Conservation (phyloP, 2,797 vertebrate genomes). For the Melanotaenia trifasciata region DNA sequence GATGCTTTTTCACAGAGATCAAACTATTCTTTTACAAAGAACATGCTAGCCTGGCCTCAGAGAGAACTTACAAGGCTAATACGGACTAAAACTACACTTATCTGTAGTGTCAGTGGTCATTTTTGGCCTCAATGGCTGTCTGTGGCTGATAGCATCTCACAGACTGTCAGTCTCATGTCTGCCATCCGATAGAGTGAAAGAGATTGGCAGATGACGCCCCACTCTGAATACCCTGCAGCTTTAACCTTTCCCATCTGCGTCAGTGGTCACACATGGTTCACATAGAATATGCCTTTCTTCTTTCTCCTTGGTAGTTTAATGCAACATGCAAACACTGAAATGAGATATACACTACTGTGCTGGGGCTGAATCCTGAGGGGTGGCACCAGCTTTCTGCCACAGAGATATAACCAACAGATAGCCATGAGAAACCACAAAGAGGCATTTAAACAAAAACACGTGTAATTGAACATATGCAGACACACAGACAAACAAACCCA, state of each 20-base stretch:
- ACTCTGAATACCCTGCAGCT: constrained; percentile 54
- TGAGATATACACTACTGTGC: constrained; percentile 74
- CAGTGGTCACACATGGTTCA: constrained; percentile 82
- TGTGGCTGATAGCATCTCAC: constrained; percentile 49
- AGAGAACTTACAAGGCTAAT: constrained; percentile 7
- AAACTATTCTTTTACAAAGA: neutral
- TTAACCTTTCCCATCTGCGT: constrained; percentile 73
- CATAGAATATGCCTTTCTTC: constrained; percentile 76
- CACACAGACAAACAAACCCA: constrained; percentile 15
- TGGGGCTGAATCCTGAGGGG: constrained; percentile 59
- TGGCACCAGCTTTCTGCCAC: constrained; percentile 53
- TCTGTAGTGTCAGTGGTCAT: constrained; percentile 57
- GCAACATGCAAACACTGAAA: constrained; percentile 77
- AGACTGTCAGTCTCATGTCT: constrained; percentile 60
- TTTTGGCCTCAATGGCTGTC: constrained; percentile 50
- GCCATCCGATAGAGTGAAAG: constrained; percentile 49
- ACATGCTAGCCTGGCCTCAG: constrained; percentile 1
- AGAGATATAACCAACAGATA: constrained; percentile 55
- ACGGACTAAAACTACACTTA: constrained; percentile 22
- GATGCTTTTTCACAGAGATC: constrained; percentile 15
- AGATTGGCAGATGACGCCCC: constrained; percentile 59
- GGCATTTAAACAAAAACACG: constrained; percentile 60
- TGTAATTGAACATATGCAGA: constrained; percentile 29
- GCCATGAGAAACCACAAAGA: constrained; percentile 39
- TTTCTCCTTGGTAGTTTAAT: constrained; percentile 70